Conservation (phyloP, 2,888 invertebrate species). For the Tetanocera ferruginea region DNA sequence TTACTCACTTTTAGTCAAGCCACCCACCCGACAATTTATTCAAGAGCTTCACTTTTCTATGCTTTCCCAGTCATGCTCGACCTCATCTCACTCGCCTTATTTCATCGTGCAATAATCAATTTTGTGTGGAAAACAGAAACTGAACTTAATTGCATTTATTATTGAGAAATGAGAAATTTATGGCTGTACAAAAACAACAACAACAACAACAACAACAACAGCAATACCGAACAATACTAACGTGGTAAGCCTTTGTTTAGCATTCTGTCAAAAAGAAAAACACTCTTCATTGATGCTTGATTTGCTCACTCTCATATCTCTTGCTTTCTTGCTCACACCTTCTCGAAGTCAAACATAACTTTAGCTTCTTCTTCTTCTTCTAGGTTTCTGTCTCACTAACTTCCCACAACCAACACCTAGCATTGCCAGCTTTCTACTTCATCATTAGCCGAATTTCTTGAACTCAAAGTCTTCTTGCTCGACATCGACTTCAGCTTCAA, state of each 20-base stretch:
- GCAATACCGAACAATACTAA: background rate
- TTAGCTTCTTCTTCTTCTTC: background rate
- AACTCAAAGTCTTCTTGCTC: background rate
- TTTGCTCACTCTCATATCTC: background rate
- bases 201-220: background rate
- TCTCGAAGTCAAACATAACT: background rate
- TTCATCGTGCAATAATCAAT: conserved; percentile 16
- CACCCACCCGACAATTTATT: background rate
- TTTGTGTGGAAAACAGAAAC: conserved; percentile 22
- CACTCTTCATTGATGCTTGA: background rate
- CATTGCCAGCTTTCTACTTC: background rate
- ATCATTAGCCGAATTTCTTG: background rate
- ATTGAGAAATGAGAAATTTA: conserved; percentile 53
- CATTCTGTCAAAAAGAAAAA: conserved; percentile 19
- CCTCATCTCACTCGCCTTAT: background rate
- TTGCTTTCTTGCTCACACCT: background rate
- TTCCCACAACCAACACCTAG: no score
- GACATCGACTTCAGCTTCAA: background rate
- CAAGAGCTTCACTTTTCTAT: background rate
- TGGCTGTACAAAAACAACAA: background rate
- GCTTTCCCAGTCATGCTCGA: background rate
- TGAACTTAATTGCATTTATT: conserved; percentile 63
- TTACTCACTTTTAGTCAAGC: background rate
- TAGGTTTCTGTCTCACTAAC: no score
- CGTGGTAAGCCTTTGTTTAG: conserved; percentile 26